Evolutionary conservation across 2,113 vertebrate species (phyloP).

Genomic region (Morone saxatilis): DNA sequence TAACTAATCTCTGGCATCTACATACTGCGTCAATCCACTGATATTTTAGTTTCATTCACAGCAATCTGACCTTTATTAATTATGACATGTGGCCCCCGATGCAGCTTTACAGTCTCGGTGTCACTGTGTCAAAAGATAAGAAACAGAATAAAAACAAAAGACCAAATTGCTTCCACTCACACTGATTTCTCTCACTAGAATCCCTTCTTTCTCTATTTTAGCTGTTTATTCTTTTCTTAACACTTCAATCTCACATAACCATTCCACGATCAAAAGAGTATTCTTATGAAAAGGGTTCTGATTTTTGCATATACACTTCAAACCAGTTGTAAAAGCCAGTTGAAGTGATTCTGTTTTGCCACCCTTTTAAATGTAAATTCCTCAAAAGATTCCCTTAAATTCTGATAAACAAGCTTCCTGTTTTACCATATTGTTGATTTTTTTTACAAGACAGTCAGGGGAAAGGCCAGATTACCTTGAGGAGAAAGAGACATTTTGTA

Average conservation of each 20-base stretch:
- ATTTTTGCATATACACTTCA: background rate
- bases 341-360: too few species aligned
- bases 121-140: background rate
- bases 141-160: background rate
- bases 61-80: slow-evolving; percentile 9
- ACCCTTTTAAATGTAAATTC: too few species aligned
- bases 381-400: background rate
- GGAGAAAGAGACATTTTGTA: background rate
- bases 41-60: slow-evolving; percentile 13
- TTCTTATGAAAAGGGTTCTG: background rate
- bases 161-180: background rate
- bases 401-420: background rate
- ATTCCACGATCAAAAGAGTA: background rate
- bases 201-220: background rate
- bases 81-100: background rate
- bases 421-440: background rate
- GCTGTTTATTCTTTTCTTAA: background rate
- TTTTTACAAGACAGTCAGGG: background rate
- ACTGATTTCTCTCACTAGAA: background rate
- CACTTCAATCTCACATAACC: background rate
- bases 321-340: too few species aligned
- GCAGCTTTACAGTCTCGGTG: background rate
- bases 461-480: background rate
- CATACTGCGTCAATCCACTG: background rate
- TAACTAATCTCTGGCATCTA: slow-evolving; percentile 17